These are phyloP conservation scores for Redunca redunca DNA, from an alignment of 2,113 vertebrate species.

Conservation along the genomic window DNA sequence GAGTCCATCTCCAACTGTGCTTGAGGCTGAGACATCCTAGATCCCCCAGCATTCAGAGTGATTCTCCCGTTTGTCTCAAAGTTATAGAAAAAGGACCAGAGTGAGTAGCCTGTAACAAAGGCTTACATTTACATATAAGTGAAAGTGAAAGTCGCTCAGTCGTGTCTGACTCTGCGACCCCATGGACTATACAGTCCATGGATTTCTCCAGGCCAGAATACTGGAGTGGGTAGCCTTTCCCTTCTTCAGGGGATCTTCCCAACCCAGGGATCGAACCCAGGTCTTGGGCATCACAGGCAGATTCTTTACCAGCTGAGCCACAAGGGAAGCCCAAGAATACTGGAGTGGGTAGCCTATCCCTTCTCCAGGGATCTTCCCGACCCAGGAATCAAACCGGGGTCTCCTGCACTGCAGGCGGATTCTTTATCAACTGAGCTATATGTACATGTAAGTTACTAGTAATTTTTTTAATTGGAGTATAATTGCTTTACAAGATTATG, in stretches of 20 bases:
- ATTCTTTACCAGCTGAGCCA: background rate
- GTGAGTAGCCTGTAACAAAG: background rate
- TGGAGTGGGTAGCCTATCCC: background rate
- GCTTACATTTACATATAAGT: background rate
- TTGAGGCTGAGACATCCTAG: background rate
- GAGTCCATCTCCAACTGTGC: background rate
- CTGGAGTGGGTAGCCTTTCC: background rate
- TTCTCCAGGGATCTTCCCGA: background rate
- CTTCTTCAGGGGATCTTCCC: background rate
- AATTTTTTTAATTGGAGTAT: background rate
- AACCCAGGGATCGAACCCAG: background rate
- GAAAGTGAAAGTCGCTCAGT: background rate
- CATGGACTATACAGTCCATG: background rate
- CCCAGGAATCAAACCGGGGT: background rate
- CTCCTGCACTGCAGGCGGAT: background rate
- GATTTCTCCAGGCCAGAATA: background rate
- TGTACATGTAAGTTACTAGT: background rate
- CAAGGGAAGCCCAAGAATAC: background rate
- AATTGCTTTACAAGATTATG: background rate
- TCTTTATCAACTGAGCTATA: background rate
- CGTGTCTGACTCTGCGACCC: accelerated
- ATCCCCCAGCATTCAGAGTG: background rate
- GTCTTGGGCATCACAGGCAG: background rate
- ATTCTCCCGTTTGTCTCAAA: background rate
- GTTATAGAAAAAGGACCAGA: background rate